Conservation (phyloP, 2,888 invertebrate species). For the Phlogophora meticulosa region DNA sequence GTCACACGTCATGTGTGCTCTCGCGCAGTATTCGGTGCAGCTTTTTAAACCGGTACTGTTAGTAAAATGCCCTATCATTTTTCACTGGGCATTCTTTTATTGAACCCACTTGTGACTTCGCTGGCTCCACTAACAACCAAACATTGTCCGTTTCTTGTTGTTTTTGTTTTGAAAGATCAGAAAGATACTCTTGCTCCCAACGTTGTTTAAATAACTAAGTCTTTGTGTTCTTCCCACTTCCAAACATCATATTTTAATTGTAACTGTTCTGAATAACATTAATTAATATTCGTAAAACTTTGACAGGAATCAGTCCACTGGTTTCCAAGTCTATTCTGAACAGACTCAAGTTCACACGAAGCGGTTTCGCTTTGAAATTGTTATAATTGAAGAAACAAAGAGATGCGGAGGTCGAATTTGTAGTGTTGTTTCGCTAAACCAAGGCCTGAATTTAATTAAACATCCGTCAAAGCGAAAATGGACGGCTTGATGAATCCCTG, state of each 20-base stretch:
- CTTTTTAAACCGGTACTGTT: slow-evolving; percentile 66
- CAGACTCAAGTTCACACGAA: slow-evolving; percentile 33
- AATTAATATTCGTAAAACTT: slow-evolving; percentile 49
- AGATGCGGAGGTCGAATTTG: slow-evolving; percentile 35
- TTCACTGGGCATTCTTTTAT: slow-evolving; percentile 47
- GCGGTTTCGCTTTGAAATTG: slow-evolving; percentile 46
- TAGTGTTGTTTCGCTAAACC: slow-evolving; percentile 47
- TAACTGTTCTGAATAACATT: slow-evolving; percentile 33
- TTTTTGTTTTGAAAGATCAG: slow-evolving; percentile 22
- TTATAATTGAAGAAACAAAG: slow-evolving; percentile 55
- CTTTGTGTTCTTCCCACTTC: slow-evolving; percentile 2
- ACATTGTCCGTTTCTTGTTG: slow-evolving; percentile 35
- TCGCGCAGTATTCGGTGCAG: slow-evolving; percentile 65
- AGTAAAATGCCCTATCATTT: slow-evolving; percentile 44
- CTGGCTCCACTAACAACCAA: slow-evolving; percentile 22
- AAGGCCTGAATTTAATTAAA: slow-evolving; percentile 72
- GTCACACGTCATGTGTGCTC: slow-evolving; percentile 69
- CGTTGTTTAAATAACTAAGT: slow-evolving; percentile 20
- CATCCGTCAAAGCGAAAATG: slow-evolving; percentile 64
- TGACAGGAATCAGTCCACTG: slow-evolving; percentile 40
- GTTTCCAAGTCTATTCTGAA: slow-evolving; percentile 30
- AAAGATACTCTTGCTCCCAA: slow-evolving; percentile 13
- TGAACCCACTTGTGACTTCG: slow-evolving; percentile 45
- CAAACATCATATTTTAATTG: slow-evolving; percentile 37
- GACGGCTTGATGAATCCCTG: slow-evolving; percentile 52